Evolutionary conservation across 2,113 vertebrate genomes (phyloP).

Genomic region (Catharus minimus): DNA sequence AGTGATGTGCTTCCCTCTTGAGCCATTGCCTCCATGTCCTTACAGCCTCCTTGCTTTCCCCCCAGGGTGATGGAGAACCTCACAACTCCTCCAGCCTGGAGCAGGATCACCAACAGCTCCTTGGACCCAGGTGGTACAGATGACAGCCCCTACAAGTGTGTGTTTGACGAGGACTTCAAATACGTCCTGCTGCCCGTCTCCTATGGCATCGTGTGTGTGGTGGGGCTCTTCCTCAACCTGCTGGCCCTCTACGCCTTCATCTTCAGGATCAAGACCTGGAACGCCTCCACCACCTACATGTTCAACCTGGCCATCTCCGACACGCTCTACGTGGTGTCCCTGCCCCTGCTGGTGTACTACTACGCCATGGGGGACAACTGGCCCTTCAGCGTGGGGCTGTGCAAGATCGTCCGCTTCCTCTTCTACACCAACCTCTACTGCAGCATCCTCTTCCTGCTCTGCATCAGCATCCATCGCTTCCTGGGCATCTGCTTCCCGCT

Average conservation of each 20-base stretch:
- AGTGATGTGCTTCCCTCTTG: background rate
- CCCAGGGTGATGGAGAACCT: constrained; percentile 41
- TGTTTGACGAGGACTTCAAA: constrained; percentile 90
- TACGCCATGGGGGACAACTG: constrained; percentile 90
- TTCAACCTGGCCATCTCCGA: constrained; percentile 92
- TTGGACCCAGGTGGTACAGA: background rate
- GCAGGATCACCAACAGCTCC: constrained; percentile 50
- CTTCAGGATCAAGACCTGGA: constrained; percentile 91
- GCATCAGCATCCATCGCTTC: constrained; percentile 93
- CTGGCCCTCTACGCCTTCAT: constrained; percentile 86
- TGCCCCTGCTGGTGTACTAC: constrained; percentile 93
- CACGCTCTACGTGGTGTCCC: constrained; percentile 87
- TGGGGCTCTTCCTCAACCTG: constrained; percentile 87
- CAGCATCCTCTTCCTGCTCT: constrained; percentile 94
- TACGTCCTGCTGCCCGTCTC: constrained; percentile 90
- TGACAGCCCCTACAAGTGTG: constrained; percentile 74
- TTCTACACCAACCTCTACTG: constrained; percentile 97
- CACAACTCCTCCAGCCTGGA: constrained; percentile 13
- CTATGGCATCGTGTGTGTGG: constrained; percentile 87
- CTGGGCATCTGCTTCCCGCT: constrained; percentile 89
- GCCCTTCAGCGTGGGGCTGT: constrained; percentile 88
- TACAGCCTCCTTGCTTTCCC: background rate
- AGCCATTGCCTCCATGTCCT: background rate
- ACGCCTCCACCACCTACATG: constrained; percentile 92
- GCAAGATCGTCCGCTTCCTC: constrained; percentile 93